phyloP scores from a whole-genome alignment of 2,888 invertebrate genomes.

The Fragum fragum region DNA sequence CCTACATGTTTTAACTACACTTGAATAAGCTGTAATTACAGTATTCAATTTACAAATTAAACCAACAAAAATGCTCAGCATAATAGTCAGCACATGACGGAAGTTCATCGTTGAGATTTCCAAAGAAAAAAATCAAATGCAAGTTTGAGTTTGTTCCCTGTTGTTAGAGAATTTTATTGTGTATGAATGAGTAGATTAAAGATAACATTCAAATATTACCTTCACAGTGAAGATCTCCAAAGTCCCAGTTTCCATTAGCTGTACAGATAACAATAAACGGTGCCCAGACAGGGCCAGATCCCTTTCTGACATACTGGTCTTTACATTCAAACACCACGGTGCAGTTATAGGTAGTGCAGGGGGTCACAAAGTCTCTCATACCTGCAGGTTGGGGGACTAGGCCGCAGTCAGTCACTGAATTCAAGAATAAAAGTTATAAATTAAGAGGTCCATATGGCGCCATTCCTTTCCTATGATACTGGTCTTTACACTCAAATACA shows the following conservation, averaged over 20 bases:
- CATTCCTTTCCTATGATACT: conserved; percentile 92
- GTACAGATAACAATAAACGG: conserved; percentile 96
- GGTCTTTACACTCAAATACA: conserved; percentile 69
- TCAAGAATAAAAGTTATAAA: not conserved
- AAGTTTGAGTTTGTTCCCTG: no score
- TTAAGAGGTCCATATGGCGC: conserved; percentile 90
- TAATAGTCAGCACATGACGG: no score
- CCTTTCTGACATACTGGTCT: conserved; percentile 91
- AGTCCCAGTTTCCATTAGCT: conserved; percentile 98
- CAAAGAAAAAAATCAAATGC: no score
- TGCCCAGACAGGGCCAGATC: conserved; percentile 91
- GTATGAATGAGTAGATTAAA: no score
- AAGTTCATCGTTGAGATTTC: no score
- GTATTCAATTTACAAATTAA: no score
- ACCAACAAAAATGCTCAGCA: no score
- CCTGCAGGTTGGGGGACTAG: conserved; percentile 65
- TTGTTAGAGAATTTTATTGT: no score
- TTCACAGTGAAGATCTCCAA: conserved; percentile 98
- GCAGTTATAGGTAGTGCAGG: conserved; percentile 67
- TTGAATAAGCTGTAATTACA: no score
- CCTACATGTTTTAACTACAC: no score
- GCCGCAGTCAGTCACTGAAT: conserved; percentile 71
- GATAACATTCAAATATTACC: conserved; percentile 88
- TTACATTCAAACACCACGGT: conserved; percentile 74
- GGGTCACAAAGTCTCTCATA: conserved; percentile 41